phyloP scores from a whole-genome alignment of 2,113 vertebrate genomes.

The Carassius gibelio region DNA sequence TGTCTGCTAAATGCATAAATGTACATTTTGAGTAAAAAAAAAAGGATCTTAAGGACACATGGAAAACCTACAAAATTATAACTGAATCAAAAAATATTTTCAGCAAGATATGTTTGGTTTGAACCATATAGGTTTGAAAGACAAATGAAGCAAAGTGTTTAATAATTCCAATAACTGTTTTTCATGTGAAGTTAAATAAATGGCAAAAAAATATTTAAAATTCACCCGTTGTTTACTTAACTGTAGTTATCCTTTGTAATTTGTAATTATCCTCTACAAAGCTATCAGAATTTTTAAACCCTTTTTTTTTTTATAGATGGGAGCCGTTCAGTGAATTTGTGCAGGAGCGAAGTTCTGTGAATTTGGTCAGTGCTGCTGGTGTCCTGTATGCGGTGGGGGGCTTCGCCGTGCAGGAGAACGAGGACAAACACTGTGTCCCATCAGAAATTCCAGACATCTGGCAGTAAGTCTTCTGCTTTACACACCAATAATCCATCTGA shows the following conservation, averaged over 20 bases:
- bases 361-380: conserved; percentile 83
- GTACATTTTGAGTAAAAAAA: too few relatives aligned
- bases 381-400: conserved; percentile 90
- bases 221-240: too few relatives aligned
- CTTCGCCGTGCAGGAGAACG: conserved; percentile 88
- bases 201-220: too few relatives aligned
- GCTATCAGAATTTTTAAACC: background rate
- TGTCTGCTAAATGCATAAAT: too few relatives aligned
- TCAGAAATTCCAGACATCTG: conserved; percentile 92
- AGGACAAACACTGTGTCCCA: conserved; percentile 90
- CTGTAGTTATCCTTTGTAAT: background rate
- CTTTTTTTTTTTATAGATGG: conserved; percentile 78
- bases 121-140: background rate
- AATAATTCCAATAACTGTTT: too few relatives aligned
- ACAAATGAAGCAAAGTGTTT: too few relatives aligned
- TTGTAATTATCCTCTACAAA: background rate
- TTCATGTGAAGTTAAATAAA: too few relatives aligned
- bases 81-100: background rate
- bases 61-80: background rate
- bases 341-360: conserved; percentile 96
- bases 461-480: conserved; percentile 84
- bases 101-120: background rate
- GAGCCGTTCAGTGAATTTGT: conserved; percentile 88
- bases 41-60: background rate
- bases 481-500: background rate